A percentile compares a stretch with the other conserved stretches of the same genome.
These are phyloP conservation scores for Scophthalmus maximus DNA, from an alignment of 2,113 vertebrate species.

Conservation along the genomic window DNA sequence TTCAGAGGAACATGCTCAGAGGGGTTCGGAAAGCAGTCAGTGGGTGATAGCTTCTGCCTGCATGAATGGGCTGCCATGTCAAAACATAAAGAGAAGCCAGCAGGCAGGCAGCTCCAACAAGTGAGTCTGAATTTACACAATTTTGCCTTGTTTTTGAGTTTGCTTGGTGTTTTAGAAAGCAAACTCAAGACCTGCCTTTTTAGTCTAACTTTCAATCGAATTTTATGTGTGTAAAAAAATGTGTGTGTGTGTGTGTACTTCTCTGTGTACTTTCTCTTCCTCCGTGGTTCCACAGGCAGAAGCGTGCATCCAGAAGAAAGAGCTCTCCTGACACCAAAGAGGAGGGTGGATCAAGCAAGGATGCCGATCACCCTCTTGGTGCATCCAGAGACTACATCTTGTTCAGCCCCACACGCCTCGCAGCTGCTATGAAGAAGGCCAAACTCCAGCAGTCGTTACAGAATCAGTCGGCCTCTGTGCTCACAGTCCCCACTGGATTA, in stretches of 20 bases:
- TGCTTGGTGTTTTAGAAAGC: neutral
- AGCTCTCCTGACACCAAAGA: constrained; percentile 8
- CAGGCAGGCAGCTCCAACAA: constrained; percentile 15
- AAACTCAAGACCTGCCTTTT: too few relatives aligned
- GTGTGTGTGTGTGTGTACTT: neutral
- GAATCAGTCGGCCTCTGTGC: constrained; percentile 75
- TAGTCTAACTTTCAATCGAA: too few relatives aligned
- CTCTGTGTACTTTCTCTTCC: neutral
- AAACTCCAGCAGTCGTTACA: constrained; percentile 54
- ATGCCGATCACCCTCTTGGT: constrained; percentile 16
- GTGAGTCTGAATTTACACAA: constrained; percentile 46
- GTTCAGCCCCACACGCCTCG: constrained; percentile 80
- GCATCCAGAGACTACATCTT: constrained; percentile 79
- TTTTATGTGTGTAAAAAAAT: too few relatives aligned
- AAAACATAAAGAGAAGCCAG: constrained; percentile 27
- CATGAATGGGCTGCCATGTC: neutral
- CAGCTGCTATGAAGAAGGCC: constrained; percentile 70
- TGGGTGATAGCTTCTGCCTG: neutral
- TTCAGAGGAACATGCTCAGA: constrained; percentile 42
- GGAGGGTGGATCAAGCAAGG: constrained; percentile 8
- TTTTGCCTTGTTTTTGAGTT: neutral
- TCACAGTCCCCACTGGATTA: constrained; percentile 87
- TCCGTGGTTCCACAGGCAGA: constrained; percentile 34
- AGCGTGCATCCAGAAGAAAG: constrained; percentile 26
- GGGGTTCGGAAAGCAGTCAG: neutral